Percentiles rank a stretch among this genome's conserved stretches.
Evolutionary conservation across 1,140 invertebrate species (phyloP).

Genomic region (Bombus polaris): DNA sequence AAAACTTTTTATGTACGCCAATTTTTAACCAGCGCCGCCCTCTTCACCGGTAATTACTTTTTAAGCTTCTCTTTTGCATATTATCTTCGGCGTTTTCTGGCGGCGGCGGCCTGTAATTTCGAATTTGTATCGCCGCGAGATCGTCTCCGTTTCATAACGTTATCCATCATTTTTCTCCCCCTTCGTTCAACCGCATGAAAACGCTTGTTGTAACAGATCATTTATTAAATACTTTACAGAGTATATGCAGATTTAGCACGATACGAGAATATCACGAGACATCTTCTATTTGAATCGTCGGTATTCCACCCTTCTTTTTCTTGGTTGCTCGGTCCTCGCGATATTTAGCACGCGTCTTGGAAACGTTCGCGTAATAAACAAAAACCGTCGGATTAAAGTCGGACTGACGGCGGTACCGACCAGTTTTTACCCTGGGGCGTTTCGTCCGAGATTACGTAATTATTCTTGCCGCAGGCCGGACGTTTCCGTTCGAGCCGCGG

Average conservation of each 20-base stretch:
- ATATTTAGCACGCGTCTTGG: background rate
- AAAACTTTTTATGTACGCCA: constrained; percentile 83
- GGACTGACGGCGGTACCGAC: background rate
- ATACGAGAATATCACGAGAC: no score
- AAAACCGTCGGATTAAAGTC: constrained; percentile 48
- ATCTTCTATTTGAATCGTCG: background rate
- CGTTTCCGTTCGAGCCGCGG: constrained; percentile 53
- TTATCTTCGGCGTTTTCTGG: constrained; percentile 73
- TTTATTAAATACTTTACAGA: no score
- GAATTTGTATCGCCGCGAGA: constrained; percentile 66
- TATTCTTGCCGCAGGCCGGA: constrained; percentile 63
- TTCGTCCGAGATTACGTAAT: constrained; percentile 67
- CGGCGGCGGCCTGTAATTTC: constrained; percentile 58
- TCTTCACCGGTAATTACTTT: constrained; percentile 82
- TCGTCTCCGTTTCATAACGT: constrained; percentile 36
- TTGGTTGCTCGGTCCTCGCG: background rate
- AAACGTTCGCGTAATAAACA: background rate
- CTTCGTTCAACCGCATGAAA: background rate
- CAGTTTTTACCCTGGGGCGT: constrained; percentile 20
- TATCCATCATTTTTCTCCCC: constrained; percentile 19
- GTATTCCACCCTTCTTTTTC: background rate
- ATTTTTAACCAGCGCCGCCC: constrained; percentile 80
- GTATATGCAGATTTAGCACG: no score
- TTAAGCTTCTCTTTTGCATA: constrained; percentile 82
- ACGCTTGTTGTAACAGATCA: no score